Evolutionary conservation across 2,797 vertebrate species (phyloP), one percentile per base, ranked within the genome.

Genomic region (Syngnathus rostellatus): DNA sequence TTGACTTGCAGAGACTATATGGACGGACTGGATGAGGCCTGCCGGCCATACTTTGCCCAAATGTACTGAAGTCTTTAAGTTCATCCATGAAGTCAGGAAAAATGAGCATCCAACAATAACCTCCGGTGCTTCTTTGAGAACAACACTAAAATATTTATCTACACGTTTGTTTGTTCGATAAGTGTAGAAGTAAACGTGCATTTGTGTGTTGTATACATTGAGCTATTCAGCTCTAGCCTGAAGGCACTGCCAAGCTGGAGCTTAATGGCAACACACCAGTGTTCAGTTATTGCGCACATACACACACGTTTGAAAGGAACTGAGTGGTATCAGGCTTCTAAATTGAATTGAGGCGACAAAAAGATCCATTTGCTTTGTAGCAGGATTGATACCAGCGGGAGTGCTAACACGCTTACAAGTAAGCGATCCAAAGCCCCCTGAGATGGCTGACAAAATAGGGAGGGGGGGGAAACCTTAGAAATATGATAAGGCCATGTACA

Each of bases 301-400:
- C 37, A 75, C 74, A 73, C 69, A 84, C 71, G 62, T 70, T 59
- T 72, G 65, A 9, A 19, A 40, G 37, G 19, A 73, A 80, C 80
- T 2, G 66, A 48, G 77, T 81, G 38, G 59, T 41, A 21, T 61
- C 68, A 10, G 78, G 73, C 72, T 70, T 69, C 77, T 78, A 86
- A 86, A 86, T 86, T 86, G 83, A 77, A 83, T 83, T 82, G 78
- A 78, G 71, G 80, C 72, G 81, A 77, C 76, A 81, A 81, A 84
- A 74, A 81, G 78, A 88, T 86, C 75, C 86, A 83, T 85, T 81
- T 75, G 76, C 78, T 85, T 84, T 84, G 77, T 79, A 72, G 78
- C 81, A 81, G 73, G 75, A 83, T 82, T 84, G 77, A 80, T 85
- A 82, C 80, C 71, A 72, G 79, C 68, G 72, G 75, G 76, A 81